These are phyloP conservation scores for Neosalanx taihuensis DNA, from an alignment of 2,797 vertebrate species.

Conservation along the genomic window DNA sequence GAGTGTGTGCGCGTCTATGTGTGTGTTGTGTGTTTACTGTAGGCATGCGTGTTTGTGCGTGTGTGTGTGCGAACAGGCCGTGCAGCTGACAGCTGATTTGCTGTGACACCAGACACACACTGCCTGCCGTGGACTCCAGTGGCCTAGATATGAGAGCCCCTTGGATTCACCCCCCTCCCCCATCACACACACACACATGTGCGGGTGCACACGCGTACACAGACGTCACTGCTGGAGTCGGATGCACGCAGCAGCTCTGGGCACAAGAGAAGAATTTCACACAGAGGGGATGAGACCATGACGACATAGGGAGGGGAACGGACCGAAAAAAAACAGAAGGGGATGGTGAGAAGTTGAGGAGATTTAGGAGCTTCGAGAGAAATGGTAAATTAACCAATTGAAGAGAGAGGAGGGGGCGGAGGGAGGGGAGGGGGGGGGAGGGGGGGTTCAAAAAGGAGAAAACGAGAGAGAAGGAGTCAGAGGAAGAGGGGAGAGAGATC, in stretches of 20 bases:
- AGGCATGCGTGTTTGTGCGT: slow-evolving; percentile 6
- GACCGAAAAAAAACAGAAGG: too few species aligned
- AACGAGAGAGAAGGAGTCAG: slow-evolving; percentile 19
- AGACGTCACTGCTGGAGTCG: slow-evolving; percentile 13
- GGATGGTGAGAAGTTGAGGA: too few species aligned
- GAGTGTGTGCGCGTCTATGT: slow-evolving; percentile 1
- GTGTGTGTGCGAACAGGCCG: slow-evolving; percentile 30
- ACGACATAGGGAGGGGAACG: too few species aligned
- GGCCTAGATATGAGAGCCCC: slow-evolving; percentile 68
- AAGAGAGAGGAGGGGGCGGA: slow-evolving; percentile 4
- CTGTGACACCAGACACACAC: slow-evolving; percentile 75
- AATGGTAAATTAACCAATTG: background rate
- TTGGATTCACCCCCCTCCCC: slow-evolving; percentile 48
- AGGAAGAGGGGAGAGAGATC: slow-evolving; percentile 29
- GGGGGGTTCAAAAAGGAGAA: slow-evolving; percentile 18
- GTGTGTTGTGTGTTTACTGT: background rate
- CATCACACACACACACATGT: slow-evolving; percentile 1
- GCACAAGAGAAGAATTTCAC: slow-evolving; percentile 9
- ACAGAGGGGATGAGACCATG: background rate
- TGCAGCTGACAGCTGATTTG: slow-evolving; percentile 75
- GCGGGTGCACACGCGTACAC: slow-evolving; percentile 32
- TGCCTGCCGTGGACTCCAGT: slow-evolving; percentile 68
- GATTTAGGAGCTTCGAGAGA: background rate
- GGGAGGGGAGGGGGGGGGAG: background rate
- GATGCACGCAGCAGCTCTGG: background rate